phyloP scores from a whole-genome alignment of 2,113 vertebrate species.

The Conger conger region DNA sequence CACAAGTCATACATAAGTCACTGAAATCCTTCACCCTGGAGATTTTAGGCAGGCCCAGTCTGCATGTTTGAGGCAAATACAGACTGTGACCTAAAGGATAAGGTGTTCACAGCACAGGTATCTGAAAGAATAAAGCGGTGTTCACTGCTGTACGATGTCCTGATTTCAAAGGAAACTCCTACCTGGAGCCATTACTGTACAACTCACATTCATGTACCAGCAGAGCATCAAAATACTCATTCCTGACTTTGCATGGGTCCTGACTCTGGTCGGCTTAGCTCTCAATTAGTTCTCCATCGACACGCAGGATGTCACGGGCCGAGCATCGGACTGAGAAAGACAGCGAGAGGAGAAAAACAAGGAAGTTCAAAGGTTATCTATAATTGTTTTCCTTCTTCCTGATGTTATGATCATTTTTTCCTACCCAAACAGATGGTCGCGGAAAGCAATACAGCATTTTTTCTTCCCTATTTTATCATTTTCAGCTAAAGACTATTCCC shows the following conservation, averaged over 20 bases:
- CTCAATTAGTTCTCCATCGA: background rate
- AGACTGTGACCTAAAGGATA: background rate
- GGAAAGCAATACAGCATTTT: constrained; percentile 66
- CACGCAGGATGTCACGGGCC: background rate
- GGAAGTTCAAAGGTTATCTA: constrained; percentile 54
- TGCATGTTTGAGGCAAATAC: background rate
- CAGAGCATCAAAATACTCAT: no score
- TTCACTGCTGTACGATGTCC: background rate
- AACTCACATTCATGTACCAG: no score
- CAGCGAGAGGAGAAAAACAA: background rate
- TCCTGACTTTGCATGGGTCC: background rate
- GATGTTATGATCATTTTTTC: constrained; percentile 66
- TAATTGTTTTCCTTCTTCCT: constrained; percentile 66
- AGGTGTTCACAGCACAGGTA: background rate
- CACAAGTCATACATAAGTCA: background rate
- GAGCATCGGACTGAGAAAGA: background rate
- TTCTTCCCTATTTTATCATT: constrained; percentile 54
- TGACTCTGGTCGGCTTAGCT: background rate
- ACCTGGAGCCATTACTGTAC: no score
- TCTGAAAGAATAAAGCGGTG: background rate
- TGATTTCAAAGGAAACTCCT: background rate
- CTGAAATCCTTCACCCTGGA: background rate
- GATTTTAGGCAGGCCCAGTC: background rate
- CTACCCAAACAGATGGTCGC: constrained; percentile 78
- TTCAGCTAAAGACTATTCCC: constrained; percentile 67